phyloP scores from a whole-genome alignment of 2,113 vertebrate species.

The Periophthalmus modestus region DNA sequence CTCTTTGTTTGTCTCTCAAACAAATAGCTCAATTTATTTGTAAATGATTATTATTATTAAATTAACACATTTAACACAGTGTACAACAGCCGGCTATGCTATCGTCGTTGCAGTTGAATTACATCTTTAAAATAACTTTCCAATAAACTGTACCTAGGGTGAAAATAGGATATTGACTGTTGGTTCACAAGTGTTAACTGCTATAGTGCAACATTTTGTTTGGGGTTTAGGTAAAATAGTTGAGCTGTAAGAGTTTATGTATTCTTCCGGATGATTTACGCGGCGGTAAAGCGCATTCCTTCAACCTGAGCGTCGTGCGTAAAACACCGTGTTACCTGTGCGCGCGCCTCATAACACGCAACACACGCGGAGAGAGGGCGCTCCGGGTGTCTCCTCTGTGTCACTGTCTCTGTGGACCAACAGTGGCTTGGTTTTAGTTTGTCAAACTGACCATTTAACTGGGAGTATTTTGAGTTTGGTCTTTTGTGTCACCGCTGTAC shows the following conservation, averaged over 20 bases:
- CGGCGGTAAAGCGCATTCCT: slow-evolving; percentile 22
- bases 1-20: too few relatives aligned
- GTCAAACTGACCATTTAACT: background rate
- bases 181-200: too few relatives aligned
- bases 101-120: too few relatives aligned
- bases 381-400: slow-evolving; percentile 1
- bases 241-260: background rate
- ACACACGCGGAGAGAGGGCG: background rate
- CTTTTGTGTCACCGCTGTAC: background rate
- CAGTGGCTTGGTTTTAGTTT: background rate
- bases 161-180: too few relatives aligned
- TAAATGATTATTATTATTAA: background rate
- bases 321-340: slow-evolving; percentile 21
- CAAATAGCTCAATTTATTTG: background rate
- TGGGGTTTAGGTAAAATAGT: background rate
- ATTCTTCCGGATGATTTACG: background rate
- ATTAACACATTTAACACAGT: too few relatives aligned
- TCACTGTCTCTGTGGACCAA: background rate
- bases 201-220: background rate
- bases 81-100: background rate
- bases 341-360: background rate
- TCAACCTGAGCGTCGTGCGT: background rate
- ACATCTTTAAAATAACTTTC: too few relatives aligned
- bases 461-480: background rate
- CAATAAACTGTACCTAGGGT: too few relatives aligned